Base-by-base conservation (phyloP, 2,113 vertebrate species). In the Macroglossus sobrinus region DNA sequence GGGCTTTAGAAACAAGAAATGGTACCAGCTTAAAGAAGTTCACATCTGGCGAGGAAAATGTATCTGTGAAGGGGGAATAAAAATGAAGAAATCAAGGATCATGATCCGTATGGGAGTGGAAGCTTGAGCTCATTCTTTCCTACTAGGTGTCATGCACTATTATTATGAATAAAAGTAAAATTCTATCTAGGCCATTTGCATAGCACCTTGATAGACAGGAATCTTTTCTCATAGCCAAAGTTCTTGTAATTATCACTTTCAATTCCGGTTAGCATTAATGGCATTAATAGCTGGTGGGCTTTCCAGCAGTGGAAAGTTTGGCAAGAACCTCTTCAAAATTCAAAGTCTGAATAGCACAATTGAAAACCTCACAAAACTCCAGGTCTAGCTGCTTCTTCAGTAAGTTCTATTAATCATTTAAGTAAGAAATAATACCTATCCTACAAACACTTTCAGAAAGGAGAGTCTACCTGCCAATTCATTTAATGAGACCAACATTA, bases 381-480 rank as follows among this genome's bases (percentile, higher is more conserved):
- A 2, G 13, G 18, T 57, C 33, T 21, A 57, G 26, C 78, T 71
- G 26, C 59, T 72, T 57, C 24, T 33, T 26, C 21, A 50, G 22
- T 79, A 66, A 76, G 35, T 89, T 53, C 66, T 45, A 15, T 50
- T 50, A 59, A 3, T 84, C 28, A 26, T 82, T 64, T 85, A 76
- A 72, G 61, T 38, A 80, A 84, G 38, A 95, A 43, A 88, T 79
- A 45, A 30, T 55, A 45, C 19, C 40, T 22, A 74, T 82, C 24
- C 30, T 57, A 55, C n/a, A 92, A 71, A 69, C 16, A 68, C n/a
- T 14, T 78, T 91, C 59, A 86, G 26, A 84, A 63, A 93, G 50
- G 59, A 75, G 24, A 53, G 59, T 59, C n/a, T 53, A 53, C 26
- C 61, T 93, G 7, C 64, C 69, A 57, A 14, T 35, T 82, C 26